These are phyloP conservation scores for Toxotes chatareus DNA, from an alignment of 2,113 vertebrate species.

Conservation along the genomic window DNA sequence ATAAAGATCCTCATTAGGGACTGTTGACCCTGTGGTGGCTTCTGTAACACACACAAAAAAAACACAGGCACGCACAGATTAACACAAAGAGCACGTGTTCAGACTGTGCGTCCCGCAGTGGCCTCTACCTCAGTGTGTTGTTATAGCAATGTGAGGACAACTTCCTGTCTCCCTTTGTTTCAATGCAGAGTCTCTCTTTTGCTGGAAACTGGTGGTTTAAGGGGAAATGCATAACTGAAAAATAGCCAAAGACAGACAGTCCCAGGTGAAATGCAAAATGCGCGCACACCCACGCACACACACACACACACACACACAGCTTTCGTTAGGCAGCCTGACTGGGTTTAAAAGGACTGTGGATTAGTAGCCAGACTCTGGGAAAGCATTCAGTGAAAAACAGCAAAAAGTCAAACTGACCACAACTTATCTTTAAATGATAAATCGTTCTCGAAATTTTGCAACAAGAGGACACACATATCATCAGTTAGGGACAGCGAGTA, in stretches of 20 bases:
- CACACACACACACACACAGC: background rate
- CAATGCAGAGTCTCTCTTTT: background rate
- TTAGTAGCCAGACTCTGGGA: background rate
- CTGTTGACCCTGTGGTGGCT: background rate
- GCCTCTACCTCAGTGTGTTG: background rate
- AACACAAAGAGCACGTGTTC: background rate
- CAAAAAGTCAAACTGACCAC: background rate
- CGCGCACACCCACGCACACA: background rate
- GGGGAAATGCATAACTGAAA: background rate
- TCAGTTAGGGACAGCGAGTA: too few species aligned
- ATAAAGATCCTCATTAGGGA: background rate
- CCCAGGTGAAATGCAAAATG: constrained; percentile 21
- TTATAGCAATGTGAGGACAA: background rate
- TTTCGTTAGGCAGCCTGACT: too few species aligned
- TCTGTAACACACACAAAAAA: background rate
- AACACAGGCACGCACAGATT: background rate
- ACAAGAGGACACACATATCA: too few species aligned
- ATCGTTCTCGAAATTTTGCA: too few species aligned
- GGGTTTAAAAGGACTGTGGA: background rate
- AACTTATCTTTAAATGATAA: background rate
- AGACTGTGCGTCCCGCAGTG: background rate
- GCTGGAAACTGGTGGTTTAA: background rate
- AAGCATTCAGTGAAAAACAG: constrained; percentile 12
- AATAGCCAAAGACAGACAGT: constrained; percentile 7
- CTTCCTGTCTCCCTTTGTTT: constrained; percentile 30